Evolutionary conservation across 2,797 vertebrate species (phyloP).

Genomic region (Intellagama lesueurii): DNA sequence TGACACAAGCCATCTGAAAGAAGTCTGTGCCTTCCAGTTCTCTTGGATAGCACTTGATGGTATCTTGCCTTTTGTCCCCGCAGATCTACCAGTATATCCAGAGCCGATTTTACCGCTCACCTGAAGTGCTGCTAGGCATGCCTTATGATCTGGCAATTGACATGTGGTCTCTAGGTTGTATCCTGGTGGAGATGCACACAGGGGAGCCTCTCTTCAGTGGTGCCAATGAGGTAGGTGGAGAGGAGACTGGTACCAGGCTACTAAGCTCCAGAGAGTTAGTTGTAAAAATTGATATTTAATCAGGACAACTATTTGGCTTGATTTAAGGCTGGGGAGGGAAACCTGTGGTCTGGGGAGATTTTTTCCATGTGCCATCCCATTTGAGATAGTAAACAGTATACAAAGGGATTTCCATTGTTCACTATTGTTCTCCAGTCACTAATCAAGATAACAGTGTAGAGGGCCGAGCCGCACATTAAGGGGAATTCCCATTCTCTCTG

Average conservation of each 20-base stretch:
- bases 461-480: too few relatives aligned
- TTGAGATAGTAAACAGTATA: not conserved
- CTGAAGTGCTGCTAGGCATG: slow-evolving; percentile 92
- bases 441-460: not conserved
- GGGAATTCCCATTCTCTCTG: not conserved
- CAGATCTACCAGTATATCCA: slow-evolving; percentile 98
- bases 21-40: not conserved
- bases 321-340: not conserved
- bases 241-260: too few relatives aligned
- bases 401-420: not conserved
- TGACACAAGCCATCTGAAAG: not conserved
- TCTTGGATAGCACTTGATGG: not conserved
- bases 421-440: not conserved
- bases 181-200: slow-evolving; percentile 95
- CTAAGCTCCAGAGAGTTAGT: not conserved
- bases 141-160: slow-evolving; percentile 94
- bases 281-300: not conserved
- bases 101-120: slow-evolving; percentile 94
- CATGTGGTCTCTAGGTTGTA: slow-evolving; percentile 96
- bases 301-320: not conserved
- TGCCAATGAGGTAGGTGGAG: slow-evolving; percentile 87
- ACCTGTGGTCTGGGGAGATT: not conserved
- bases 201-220: slow-evolving; percentile 94
- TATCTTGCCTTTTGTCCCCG: not conserved
- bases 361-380: not conserved